phyloP scores from a whole-genome alignment of 2,888 invertebrate genomes.

The Morpho achilles region DNA sequence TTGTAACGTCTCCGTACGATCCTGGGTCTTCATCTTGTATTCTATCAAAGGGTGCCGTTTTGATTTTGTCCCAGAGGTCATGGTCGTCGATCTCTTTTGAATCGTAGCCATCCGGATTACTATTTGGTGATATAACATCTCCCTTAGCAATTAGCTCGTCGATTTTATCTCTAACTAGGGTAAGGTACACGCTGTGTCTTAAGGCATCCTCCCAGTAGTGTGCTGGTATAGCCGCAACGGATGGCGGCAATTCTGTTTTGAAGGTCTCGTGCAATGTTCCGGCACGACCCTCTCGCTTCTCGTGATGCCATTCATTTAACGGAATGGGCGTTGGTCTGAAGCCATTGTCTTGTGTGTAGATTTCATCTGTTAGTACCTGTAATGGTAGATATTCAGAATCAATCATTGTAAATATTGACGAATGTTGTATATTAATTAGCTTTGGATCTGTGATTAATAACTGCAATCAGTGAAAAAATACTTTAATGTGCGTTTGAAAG shows the following conservation, averaged over 20 bases:
- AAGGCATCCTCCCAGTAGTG: conserved; percentile 84
- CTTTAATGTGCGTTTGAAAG: conserved; percentile 72
- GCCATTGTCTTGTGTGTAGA: conserved; percentile 45
- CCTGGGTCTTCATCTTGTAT: conserved; percentile 60
- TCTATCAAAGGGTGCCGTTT: conserved; percentile 65
- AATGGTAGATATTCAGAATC: conserved; percentile 31
- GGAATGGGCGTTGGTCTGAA: conserved; percentile 70
- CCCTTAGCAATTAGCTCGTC: conserved; percentile 68
- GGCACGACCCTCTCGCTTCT: conserved; percentile 36
- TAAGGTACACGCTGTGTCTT: conserved; percentile 83
- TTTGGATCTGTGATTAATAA: conserved; percentile 16
- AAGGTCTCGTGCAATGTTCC: conserved; percentile 50
- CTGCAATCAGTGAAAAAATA: conserved; percentile 40
- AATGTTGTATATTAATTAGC: conserved; percentile 23
- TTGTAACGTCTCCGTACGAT: conserved; percentile 81
- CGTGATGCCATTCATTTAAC: conserved; percentile 53
- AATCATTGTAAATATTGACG: conserved; percentile 14
- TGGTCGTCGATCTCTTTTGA: conserved; percentile 61
- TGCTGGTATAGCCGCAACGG: conserved; percentile 50
- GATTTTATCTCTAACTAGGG: conserved; percentile 79
- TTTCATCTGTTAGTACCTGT: conserved; percentile 55
- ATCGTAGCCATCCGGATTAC: conserved; percentile 40
- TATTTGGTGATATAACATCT: conserved; percentile 43
- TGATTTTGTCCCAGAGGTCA: conserved; percentile 72
- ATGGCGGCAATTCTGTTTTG: conserved; percentile 38